These are phyloP conservation scores for Argentina silus DNA, from an alignment of 2,797 vertebrate genomes.

Conservation along the genomic window DNA sequence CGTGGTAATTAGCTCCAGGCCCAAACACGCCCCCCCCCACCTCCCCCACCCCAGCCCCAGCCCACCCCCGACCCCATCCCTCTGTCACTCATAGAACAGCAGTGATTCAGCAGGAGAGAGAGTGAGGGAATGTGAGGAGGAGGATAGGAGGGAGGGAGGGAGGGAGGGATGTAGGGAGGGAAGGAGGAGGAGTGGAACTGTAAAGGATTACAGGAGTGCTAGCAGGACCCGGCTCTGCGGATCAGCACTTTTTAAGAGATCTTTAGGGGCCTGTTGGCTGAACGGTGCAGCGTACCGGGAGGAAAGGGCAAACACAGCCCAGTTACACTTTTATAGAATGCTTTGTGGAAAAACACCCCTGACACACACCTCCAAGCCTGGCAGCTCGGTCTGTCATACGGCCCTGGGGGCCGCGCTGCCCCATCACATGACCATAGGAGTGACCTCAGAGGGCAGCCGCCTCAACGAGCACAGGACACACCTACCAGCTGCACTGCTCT, in stretches of 20 bases:
- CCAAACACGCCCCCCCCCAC: conserved; percentile 71
- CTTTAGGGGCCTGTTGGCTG: conserved; percentile 83
- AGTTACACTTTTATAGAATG: conserved; percentile 86
- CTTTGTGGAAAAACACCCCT: conserved; percentile 86
- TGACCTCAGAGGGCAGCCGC: conserved; percentile 79
- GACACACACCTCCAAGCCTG: conserved; percentile 78
- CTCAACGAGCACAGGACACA: conserved; percentile 68
- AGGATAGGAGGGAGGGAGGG: not conserved
- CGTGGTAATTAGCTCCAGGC: conserved; percentile 84
- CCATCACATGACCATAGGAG: conserved; percentile 75
- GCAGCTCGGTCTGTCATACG: conserved; percentile 81
- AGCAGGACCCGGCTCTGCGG: conserved; percentile 67
- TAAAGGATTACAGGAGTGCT: conserved; percentile 72
- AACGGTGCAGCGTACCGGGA: conserved; percentile 67
- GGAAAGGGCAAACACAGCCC: conserved; percentile 84
- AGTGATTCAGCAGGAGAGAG: conserved; percentile 65
- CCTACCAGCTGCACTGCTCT: conserved; percentile 62
- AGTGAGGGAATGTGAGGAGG: conserved; percentile 65
- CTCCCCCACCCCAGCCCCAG: too few species aligned
- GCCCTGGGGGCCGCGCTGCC: conserved; percentile 75
- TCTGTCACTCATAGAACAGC: conserved; percentile 60
- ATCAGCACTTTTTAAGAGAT: conserved; percentile 86
- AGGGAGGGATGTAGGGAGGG: not conserved
- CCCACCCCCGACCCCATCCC: conserved; percentile 47
- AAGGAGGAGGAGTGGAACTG: conserved; percentile 42